Percentiles rank a stretch among this genome's conserved stretches.
These are phyloP conservation scores for Olivierus martensii DNA, from an alignment of 1,140 invertebrate genomes.

Conservation along the genomic window DNA sequence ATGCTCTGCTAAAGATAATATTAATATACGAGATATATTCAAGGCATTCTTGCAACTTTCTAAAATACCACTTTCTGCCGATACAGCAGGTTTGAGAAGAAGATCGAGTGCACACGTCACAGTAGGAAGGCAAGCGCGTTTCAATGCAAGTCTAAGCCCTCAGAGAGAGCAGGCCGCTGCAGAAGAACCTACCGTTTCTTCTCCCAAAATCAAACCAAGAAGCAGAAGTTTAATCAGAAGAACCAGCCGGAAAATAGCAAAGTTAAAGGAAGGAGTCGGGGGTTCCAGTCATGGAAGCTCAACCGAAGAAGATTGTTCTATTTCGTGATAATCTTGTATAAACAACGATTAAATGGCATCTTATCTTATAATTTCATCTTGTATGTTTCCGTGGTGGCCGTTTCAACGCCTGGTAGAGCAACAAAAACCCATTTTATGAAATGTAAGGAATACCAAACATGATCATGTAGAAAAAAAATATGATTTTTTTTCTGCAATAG, in stretches of 20 bases:
- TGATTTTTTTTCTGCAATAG: no score
- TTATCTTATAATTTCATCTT: no score
- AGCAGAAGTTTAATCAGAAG: slow-evolving; percentile 60
- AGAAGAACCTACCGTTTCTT: slow-evolving; percentile 21
- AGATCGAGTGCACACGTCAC: slow-evolving; percentile 54
- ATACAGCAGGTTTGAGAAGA: slow-evolving; percentile 42
- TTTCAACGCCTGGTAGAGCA: no score
- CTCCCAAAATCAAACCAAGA: slow-evolving; percentile 38
- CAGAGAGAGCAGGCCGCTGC: slow-evolving; percentile 13
- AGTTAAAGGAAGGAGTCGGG: slow-evolving; percentile 5
- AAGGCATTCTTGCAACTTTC: slow-evolving; percentile 25
- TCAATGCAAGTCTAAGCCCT: slow-evolving; percentile 19
- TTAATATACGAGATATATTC: slow-evolving; percentile 54
- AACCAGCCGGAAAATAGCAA: slow-evolving; percentile 51
- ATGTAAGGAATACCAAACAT: no score
- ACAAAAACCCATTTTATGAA: no score
- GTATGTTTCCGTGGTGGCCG: no score
- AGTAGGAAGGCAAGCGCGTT: neutral
- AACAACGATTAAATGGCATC: no score
- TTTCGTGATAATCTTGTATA: no score
- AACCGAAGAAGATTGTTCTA: no score
- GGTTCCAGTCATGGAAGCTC: no score
- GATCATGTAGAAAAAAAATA: no score
- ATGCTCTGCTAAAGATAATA: slow-evolving; percentile 62
- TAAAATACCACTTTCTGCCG: slow-evolving; percentile 23